A percentile compares a stretch with the other conserved stretches of the same genome.
These are phyloP conservation scores for Leuciscus waleckii DNA, from an alignment of 2,797 vertebrate genomes.

Conservation along the genomic window DNA sequence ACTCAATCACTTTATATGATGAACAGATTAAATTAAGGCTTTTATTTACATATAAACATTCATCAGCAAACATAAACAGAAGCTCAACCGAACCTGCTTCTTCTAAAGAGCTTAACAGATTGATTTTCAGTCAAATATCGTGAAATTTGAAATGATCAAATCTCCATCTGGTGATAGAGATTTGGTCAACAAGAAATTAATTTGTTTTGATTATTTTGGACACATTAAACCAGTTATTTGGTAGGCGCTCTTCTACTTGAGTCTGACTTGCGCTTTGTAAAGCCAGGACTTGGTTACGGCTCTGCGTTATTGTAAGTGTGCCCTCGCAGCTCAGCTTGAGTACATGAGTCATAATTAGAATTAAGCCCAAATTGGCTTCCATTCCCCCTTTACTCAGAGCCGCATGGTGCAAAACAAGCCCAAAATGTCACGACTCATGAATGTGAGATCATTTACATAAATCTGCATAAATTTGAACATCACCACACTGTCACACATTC, in stretches of 20 bases:
- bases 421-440: slow-evolving; percentile 48
- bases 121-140: slow-evolving; percentile 8
- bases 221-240: slow-evolving; percentile 10
- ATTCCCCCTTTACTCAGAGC: slow-evolving; percentile 42
- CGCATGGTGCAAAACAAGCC: slow-evolving; percentile 46
- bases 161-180: background rate
- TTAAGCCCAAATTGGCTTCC: slow-evolving; percentile 48
- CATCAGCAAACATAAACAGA: too few species aligned
- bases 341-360: slow-evolving; percentile 51
- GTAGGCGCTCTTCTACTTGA: slow-evolving; percentile 16
- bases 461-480: slow-evolving; percentile 39
- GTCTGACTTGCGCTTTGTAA: slow-evolving; percentile 17
- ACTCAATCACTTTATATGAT: too few species aligned
- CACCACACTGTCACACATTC: slow-evolving; percentile 21
- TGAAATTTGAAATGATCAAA: background rate
- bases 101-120: background rate
- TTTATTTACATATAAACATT: too few species aligned
- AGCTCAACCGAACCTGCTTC: too few species aligned
- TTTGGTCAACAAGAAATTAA: background rate
- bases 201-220: background rate
- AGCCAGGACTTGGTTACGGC: slow-evolving; percentile 12
- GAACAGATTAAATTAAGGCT: too few species aligned
- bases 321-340: slow-evolving; percentile 37
- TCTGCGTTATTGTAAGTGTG: slow-evolving; percentile 21
- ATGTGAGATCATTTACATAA: slow-evolving; percentile 48